Percentiles rank a stretch among this genome's conserved stretches.
phyloP scores from a whole-genome alignment of 2,797 vertebrate species.

The Hoplostethus mediterraneus region DNA sequence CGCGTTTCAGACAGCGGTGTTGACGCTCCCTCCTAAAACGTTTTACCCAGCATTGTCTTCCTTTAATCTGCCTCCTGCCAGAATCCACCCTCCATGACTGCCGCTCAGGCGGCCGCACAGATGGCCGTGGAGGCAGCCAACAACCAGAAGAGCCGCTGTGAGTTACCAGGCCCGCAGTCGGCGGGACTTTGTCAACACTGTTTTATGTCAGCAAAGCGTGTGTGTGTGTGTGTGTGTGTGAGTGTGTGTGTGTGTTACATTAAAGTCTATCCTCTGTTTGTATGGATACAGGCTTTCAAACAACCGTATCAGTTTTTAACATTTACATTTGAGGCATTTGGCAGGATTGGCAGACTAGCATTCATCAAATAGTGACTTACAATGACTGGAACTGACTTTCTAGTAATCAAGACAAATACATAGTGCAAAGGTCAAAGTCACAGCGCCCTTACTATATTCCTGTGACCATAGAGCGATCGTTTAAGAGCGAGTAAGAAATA shows the following conservation, averaged over 20 bases:
- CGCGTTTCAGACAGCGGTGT: constrained; percentile 31
- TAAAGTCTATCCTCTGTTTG: neutral
- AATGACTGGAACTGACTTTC: too few relatives aligned
- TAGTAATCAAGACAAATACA: too few relatives aligned
- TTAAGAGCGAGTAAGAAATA: too few relatives aligned
- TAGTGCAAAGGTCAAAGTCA: too few relatives aligned
- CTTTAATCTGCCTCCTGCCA: constrained; percentile 66
- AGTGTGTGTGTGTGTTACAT: constrained; percentile 12
- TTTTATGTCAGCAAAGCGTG: constrained; percentile 37
- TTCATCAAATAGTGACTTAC: too few relatives aligned
- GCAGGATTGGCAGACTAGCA: too few relatives aligned
- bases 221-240: constrained; percentile 20
- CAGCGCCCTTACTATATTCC: too few relatives aligned
- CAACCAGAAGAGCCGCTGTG: constrained; percentile 90
- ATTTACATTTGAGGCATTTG: neutral
- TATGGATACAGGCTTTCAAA: neutral
- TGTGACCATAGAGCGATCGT: too few relatives aligned
- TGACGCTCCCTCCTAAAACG: constrained; percentile 42
- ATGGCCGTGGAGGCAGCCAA: constrained; percentile 89
- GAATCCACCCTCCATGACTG: constrained; percentile 76
- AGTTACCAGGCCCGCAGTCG: constrained; percentile 68
- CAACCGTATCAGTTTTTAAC: neutral
- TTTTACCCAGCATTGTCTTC: constrained; percentile 58
- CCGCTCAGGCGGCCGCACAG: constrained; percentile 90
- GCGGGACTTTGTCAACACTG: constrained; percentile 27